Conservation (phyloP, 2,888 invertebrate genomes). For the Brenthis ino region DNA sequence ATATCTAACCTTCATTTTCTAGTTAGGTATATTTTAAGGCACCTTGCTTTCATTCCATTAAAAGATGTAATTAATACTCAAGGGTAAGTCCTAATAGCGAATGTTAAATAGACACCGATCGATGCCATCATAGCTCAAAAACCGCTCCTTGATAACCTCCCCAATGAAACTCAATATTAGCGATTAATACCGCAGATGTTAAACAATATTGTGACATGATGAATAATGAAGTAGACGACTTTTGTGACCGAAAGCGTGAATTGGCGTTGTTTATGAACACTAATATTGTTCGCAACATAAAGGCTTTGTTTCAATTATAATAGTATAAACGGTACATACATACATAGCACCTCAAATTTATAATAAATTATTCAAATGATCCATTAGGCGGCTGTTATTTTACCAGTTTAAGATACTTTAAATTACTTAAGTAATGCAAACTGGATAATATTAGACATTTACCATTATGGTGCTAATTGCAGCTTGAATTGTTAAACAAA, state of each 20-base stretch:
- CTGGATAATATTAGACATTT: slow-evolving; percentile 48
- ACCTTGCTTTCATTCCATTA: slow-evolving; percentile 59
- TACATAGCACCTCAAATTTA: slow-evolving; percentile 21
- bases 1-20: neutral
- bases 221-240: slow-evolving; percentile 60
- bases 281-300: slow-evolving; percentile 64
- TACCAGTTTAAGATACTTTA: slow-evolving; percentile 1
- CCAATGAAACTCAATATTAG: slow-evolving; percentile 40
- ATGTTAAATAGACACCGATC: slow-evolving; percentile 60
- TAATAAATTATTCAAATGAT: slow-evolving; percentile 33
- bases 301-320: slow-evolving; percentile 62
- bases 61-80: slow-evolving; percentile 79
- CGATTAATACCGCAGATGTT: slow-evolving; percentile 57
- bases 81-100: slow-evolving; percentile 73
- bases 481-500: slow-evolving; percentile 68
- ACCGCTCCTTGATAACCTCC: slow-evolving; percentile 57
- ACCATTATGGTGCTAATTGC: slow-evolving; percentile 68
- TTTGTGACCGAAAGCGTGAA: slow-evolving; percentile 50
- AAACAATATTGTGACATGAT: slow-evolving; percentile 54
- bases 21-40: neutral
- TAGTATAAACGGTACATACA: slow-evolving; percentile 43
- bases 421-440: neutral
- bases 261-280: slow-evolving; percentile 53
- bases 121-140: slow-evolving; percentile 61
- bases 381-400: slow-evolving; percentile 21